These are phyloP conservation scores for Lepidurus couesii DNA, from an alignment of 1,140 invertebrate species.

Conservation along the genomic window DNA sequence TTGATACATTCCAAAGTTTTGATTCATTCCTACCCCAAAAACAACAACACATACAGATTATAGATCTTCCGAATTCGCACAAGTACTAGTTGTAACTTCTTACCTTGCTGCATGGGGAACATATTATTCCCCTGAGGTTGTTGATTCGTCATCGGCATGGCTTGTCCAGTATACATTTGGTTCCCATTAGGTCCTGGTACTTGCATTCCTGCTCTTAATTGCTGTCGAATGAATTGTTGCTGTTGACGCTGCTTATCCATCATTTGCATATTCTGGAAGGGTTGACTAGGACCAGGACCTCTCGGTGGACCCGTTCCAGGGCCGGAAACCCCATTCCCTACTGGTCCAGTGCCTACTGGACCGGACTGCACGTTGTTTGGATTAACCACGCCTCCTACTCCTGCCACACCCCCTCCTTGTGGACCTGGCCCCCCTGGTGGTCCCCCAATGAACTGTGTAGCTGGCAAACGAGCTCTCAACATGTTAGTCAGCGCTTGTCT, in stretches of 20 bases:
- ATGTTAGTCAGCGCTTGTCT: constrained; percentile 82
- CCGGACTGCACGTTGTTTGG: not conserved
- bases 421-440: constrained; percentile 42
- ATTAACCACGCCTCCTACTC: not conserved
- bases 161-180: constrained; percentile 54
- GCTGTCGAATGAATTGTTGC: constrained; percentile 45
- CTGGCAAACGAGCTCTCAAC: constrained; percentile 59
- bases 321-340: constrained; percentile 36
- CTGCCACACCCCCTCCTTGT: constrained; percentile 27
- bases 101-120: constrained; percentile 41
- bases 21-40: constrained; percentile 24
- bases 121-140: constrained; percentile 55
- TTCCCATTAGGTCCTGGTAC: constrained; percentile 43
- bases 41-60: constrained; percentile 30
- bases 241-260: constrained; percentile 44
- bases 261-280: constrained; percentile 51
- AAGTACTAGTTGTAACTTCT: not conserved
- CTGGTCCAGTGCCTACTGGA: constrained; percentile 15
- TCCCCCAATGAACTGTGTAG: constrained; percentile 49
- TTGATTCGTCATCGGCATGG: constrained; percentile 33
- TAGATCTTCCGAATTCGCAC: not conserved
- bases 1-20: constrained; percentile 37
- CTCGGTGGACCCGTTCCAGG: constrained; percentile 42
- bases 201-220: constrained; percentile 47
- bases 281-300: constrained; percentile 42